Base-by-base conservation (phyloP, 2,113 vertebrate species). In the Hippocampus abdominalis region DNA sequence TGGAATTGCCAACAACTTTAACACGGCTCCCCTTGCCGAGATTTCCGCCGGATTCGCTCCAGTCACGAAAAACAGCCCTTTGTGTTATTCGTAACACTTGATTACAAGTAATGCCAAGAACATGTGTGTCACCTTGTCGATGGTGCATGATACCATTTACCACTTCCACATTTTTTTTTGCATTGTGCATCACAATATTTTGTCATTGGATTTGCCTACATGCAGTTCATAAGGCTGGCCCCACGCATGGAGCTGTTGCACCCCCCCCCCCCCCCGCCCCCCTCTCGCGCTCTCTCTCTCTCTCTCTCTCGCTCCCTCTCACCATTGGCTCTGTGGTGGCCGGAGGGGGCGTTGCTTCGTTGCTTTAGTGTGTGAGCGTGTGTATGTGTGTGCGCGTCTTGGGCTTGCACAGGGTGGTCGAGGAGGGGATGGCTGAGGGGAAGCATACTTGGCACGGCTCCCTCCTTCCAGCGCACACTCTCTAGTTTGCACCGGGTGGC, bases 381-480 rank as follows among this genome's bases (percentile, higher is more conserved):
- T 44, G 21, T 23, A 40, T 44, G 62, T 16, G 63, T 64, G 42
- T 6, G 63, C 5, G 42, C 42, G 42, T 42, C 78, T 87, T 67
- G 72, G 79, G 86, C 82, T 64, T 84, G 84, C 84, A 75, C 78
- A 86, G 90, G 86, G 75, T 90, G 84, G 87, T 87, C 71, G 66
- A 89, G 42, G n/a, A 46, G 63, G 86, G 90, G 91, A 93, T 91
- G 90, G 87, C 88, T 81, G 73, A 88, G 81, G 81, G 88, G 87
- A 88, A 91, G 86, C 84, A 76, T 68, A 88, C 83, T 88, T 90
- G 91, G 90, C 91, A 89, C 84, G 40, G 87, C 87, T 86, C 85
- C 86, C 84, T 89, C 79, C 84, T 81, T 82, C 79, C 76, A 81
- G 79, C 75, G 74, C 78, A 84, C 84, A 81, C 76, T 69, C 57